Evolutionary conservation across 2,888 invertebrate genomes (phyloP), one percentile per base, ranked within the genome.

Genomic region (Pandemis corylana): DNA sequence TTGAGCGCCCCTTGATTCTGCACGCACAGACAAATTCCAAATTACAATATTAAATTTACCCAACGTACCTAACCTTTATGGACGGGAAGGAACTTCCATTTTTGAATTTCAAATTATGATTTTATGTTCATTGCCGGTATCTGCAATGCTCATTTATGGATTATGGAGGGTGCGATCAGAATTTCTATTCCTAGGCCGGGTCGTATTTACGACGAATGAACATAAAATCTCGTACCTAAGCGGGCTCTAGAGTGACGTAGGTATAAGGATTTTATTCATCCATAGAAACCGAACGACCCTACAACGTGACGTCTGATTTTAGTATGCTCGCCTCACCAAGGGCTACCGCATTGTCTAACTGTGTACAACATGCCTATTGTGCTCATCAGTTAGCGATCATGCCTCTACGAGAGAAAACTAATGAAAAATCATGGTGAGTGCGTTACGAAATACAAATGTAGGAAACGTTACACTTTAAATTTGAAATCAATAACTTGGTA

Each of bases 171-270:
- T 56, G 13, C 53, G 15, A 56, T 68, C 49, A 28, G 2, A 28
- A 46, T 28, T 62, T 36, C 59, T 59, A 59, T 59, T 41, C 46
- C 71, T 66, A 71, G 12, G 65, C 46, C 59, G 59, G 59, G 65
- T 46, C 59, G 59, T 65, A 65, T 71, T 71, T 71, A 71, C 65
- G 71, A 71, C 49, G 65, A 56, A 65, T 59, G 59, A 66, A 66
- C 59, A 46, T 71, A 66, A 59, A 71, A 66, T 61, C 65, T 61
- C 56, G 59, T 66, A 71, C 59, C 41, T 66, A 56, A 56, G 36
- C 51, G 51, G 36, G 51, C 46, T 65, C 64, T 46, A 41, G 65
- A 56, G 46, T 46, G 36, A 59, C 71, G 46, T 36, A 71, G 51
- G 15, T 64, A 64, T 64, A 64, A 28, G 59, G 59, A 42, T 66